Evolutionary conservation across 2,113 vertebrate species (phyloP).

Genomic region (Smithornis capensis): DNA sequence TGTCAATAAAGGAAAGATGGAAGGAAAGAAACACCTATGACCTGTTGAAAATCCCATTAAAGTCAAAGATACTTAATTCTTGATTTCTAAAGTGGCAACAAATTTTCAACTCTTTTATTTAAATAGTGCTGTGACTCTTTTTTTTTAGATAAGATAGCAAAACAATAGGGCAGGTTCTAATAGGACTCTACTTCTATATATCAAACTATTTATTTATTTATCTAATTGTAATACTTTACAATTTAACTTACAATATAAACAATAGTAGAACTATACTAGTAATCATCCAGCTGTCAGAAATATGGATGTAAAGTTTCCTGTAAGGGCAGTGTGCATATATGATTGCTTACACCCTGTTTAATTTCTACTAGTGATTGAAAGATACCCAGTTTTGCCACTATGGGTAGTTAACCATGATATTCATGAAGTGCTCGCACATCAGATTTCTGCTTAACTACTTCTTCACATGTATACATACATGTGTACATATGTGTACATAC

Average conservation of each 20-base stretch:
- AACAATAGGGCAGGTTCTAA: not conserved
- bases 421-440: not conserved
- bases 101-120: not conserved
- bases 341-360: not conserved
- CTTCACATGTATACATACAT: no score
- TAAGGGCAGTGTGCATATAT: not conserved
- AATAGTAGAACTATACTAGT: not conserved
- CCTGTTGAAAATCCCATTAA: not conserved
- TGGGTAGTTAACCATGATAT: not conserved
- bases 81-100: not conserved
- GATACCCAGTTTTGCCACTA: not conserved
- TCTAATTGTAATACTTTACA: not conserved
- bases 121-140: not conserved
- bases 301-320: not conserved
- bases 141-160: not conserved
- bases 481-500: not conserved
- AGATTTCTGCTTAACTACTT: not conserved
- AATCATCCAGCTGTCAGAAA: not conserved
- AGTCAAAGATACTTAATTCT: not conserved
- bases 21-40: not conserved
- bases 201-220: not conserved
- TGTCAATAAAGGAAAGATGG: not conserved
- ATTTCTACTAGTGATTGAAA: not conserved
- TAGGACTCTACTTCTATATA: not conserved
- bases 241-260: not conserved